These are phyloP conservation scores for Irena cyanogastra DNA, from an alignment of 2,113 vertebrate genomes.

Conservation along the genomic window DNA sequence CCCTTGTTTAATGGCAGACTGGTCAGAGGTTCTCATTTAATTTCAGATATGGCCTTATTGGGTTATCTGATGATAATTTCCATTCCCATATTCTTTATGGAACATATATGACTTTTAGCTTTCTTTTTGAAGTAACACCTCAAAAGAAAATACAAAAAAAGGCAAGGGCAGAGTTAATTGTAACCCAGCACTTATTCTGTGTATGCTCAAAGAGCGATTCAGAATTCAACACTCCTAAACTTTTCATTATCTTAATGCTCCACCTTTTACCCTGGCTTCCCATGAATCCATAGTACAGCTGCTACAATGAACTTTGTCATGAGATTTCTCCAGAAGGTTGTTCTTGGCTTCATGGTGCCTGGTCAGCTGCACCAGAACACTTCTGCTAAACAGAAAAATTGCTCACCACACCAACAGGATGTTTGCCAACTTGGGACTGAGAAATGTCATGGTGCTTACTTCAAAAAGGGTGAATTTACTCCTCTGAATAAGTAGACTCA, in stretches of 20 bases:
- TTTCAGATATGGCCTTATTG: neutral
- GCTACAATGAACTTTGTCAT: neutral
- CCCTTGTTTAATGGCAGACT: neutral
- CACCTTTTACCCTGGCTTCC: neutral
- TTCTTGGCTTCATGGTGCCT: neutral
- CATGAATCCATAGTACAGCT: neutral
- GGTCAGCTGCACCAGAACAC: neutral
- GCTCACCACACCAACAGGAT: neutral
- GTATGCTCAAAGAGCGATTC: neutral
- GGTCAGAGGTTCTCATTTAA: neutral
- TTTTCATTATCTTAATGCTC: neutral
- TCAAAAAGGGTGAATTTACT: neutral
- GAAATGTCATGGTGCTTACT: neutral
- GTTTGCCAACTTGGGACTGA: neutral
- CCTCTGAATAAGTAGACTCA: neutral
- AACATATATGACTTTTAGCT: neutral
- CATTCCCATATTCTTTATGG: neutral
- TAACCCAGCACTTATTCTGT: neutral
- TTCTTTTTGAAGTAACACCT: neutral
- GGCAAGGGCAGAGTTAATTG: neutral
- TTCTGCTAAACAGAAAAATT: neutral
- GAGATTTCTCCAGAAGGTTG: neutral
- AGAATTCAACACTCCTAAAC: neutral
- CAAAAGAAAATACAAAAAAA: neutral
- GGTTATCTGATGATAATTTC: neutral